phyloP scores from a whole-genome alignment of 2,888 invertebrate genomes.

The Spicauda simplicius region DNA sequence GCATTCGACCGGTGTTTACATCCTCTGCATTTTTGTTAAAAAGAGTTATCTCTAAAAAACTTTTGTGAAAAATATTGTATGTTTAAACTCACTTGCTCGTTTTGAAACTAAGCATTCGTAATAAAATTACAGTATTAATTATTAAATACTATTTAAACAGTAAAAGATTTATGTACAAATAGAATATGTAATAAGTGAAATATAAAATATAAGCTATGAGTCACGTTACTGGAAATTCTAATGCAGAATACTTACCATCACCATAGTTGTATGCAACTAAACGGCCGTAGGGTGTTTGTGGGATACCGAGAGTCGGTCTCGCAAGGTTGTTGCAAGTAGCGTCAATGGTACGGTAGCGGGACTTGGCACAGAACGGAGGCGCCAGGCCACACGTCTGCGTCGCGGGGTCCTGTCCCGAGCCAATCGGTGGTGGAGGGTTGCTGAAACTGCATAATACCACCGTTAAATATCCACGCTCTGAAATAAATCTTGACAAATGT shows the following conservation, averaged over 20 bases:
- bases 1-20: slow-evolving; percentile 27
- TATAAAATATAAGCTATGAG: too few relatives aligned
- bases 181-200: too few relatives aligned
- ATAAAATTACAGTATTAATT: too few relatives aligned
- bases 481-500: slow-evolving; percentile 9
- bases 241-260: slow-evolving; percentile 82
- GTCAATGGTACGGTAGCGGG: slow-evolving; percentile 90
- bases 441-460: slow-evolving; percentile 61
- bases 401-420: slow-evolving; percentile 70
- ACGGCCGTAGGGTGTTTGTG: slow-evolving; percentile 89
- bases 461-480: slow-evolving; percentile 9
- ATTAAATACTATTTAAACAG: too few relatives aligned
- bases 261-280: slow-evolving; percentile 87
- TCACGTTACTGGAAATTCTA: slow-evolving; percentile 5
- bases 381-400: slow-evolving; percentile 77
- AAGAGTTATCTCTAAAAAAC: slow-evolving; percentile 16
- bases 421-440: slow-evolving; percentile 72
- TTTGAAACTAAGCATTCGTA: too few relatives aligned
- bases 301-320: slow-evolving; percentile 92
- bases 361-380: slow-evolving; percentile 76
- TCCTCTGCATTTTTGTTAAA: slow-evolving; percentile 6
- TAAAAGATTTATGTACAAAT: too few relatives aligned
- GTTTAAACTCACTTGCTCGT: too few relatives aligned
- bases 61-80: too few relatives aligned
- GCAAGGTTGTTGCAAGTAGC: slow-evolving; percentile 97